Evolutionary conservation across 2,797 vertebrate genomes (phyloP).

Genomic region (Melanotaenia parkinsoni): DNA sequence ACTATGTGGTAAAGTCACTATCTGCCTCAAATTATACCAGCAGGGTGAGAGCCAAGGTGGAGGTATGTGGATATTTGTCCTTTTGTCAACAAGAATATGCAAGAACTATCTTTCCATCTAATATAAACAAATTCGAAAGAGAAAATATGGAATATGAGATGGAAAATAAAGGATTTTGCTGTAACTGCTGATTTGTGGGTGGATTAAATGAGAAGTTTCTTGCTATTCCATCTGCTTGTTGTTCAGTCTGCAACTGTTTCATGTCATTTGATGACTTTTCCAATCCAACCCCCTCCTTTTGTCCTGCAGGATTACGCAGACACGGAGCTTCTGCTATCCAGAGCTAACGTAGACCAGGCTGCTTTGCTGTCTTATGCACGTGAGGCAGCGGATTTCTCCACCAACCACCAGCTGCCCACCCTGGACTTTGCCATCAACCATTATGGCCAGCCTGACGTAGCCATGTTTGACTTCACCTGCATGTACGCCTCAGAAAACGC

Average conservation of each 20-base stretch:
- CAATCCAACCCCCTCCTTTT: background rate
- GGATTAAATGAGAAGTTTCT: no score
- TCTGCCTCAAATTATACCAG: background rate
- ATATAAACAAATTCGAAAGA: no score
- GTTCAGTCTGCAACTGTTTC: no score
- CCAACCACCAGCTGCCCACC: constrained; percentile 93
- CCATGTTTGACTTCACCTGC: constrained; percentile 99
- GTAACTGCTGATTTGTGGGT: no score
- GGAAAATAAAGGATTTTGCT: no score
- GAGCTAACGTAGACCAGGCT: constrained; percentile 95
- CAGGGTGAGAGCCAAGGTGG: background rate
- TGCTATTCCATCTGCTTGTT: no score
- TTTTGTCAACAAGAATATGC: background rate
- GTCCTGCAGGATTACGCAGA: constrained; percentile 90
- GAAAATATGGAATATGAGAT: no score
- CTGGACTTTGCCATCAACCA: constrained; percentile 99
- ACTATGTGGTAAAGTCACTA: background rate
- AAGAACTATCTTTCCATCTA: background rate
- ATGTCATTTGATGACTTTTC: background rate
- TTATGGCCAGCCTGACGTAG: constrained; percentile 97
- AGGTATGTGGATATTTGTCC: background rate
- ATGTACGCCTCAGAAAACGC: constrained; percentile 99
- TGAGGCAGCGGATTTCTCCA: constrained; percentile 97
- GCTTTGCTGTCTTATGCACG: constrained; percentile 93
- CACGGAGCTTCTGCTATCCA: constrained; percentile 93